Conservation (phyloP, 2,113 vertebrate species). For the Pachyramphus minor region DNA sequence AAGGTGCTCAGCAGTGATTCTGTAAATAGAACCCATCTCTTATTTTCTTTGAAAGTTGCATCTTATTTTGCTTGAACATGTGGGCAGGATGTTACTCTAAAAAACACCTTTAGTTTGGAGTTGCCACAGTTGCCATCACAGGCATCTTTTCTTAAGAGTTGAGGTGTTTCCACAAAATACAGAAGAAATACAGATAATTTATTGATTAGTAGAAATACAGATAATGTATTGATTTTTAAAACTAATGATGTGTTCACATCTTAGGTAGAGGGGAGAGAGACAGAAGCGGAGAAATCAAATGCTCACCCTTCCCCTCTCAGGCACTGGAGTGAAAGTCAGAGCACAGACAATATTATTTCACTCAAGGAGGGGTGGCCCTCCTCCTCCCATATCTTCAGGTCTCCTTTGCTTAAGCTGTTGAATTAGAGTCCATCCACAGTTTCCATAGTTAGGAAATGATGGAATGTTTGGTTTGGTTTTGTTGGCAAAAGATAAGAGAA, state of each 20-base stretch:
- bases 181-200: neutral
- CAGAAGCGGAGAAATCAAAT: neutral
- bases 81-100: neutral
- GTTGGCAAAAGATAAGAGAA: neutral
- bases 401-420: neutral
- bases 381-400: neutral
- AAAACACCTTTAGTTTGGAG: neutral
- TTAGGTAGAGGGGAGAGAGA: neutral
- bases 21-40: neutral
- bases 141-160: neutral
- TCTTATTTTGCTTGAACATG: neutral
- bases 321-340: neutral
- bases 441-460: neutral
- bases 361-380: neutral
- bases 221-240: neutral
- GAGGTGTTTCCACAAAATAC: neutral
- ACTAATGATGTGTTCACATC: neutral
- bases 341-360: neutral
- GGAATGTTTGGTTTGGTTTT: no score
- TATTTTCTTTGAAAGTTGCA: neutral
- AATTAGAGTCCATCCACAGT: neutral
- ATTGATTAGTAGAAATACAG: neutral
- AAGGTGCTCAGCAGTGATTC: neutral
- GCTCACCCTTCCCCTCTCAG: neutral
- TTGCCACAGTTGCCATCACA: neutral